Conservation (phyloP, 2,888 invertebrate genomes). For the Mystacides longicornis region DNA sequence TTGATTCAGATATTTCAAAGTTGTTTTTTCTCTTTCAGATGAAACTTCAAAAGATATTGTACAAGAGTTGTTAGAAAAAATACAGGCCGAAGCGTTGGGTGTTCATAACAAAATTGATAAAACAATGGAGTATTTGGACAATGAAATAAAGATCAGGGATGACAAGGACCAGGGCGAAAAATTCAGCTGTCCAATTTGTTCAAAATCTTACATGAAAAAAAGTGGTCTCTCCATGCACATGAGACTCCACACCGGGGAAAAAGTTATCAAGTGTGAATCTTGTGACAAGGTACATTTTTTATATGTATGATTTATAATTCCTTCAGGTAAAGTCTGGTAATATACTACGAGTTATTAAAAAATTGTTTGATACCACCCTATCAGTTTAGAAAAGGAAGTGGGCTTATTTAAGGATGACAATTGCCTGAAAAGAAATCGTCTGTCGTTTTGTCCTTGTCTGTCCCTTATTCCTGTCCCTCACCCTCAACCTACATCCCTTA, state of each 20-base stretch:
- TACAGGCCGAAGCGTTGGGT: neutral
- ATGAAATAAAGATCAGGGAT: neutral
- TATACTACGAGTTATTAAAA: too few relatives aligned
- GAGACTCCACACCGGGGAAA: constrained; percentile 24
- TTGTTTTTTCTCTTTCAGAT: neutral
- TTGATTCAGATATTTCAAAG: too few relatives aligned
- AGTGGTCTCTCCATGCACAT: constrained; percentile 23
- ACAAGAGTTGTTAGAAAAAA: neutral
- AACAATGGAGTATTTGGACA: too few relatives aligned
- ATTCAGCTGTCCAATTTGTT: constrained; percentile 18
- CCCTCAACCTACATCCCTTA: too few relatives aligned
- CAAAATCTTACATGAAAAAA: constrained; percentile 22
- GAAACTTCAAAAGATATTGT: neutral
- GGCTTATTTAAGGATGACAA: too few relatives aligned
- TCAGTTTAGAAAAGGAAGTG: too few relatives aligned
- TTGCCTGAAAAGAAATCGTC: too few relatives aligned
- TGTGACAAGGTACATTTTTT: constrained; percentile 18
- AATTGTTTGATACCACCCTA: too few relatives aligned
- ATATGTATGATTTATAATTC: too few relatives aligned
- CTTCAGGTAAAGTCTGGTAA: too few relatives aligned
- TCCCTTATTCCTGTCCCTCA: too few relatives aligned
- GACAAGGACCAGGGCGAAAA: neutral
- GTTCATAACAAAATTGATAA: neutral
- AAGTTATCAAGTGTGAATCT: constrained; percentile 16
- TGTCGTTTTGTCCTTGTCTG: too few relatives aligned